These are phyloP conservation scores for Thymelicus sylvestris DNA, from an alignment of 2,888 invertebrate genomes.

Conservation along the genomic window DNA sequence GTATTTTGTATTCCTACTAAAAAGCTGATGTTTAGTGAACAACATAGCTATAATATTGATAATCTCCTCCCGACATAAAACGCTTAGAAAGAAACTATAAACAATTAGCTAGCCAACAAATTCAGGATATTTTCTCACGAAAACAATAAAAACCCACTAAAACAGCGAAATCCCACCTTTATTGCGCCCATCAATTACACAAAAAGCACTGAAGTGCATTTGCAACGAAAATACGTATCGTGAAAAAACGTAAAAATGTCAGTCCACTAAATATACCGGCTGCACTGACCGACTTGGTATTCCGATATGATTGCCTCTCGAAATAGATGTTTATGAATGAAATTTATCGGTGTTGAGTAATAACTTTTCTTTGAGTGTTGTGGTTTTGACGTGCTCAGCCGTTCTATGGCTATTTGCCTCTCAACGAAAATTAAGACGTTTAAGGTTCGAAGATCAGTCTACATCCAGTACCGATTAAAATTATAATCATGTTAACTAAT, in stretches of 20 bases:
- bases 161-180: constrained; percentile 16
- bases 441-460: too few species aligned
- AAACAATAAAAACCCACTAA: constrained; percentile 5
- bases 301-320: constrained; percentile 24
- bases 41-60: too few species aligned
- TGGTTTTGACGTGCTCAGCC: not conserved
- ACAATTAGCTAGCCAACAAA: too few species aligned
- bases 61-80: too few species aligned
- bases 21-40: too few species aligned
- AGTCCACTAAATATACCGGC: constrained; percentile 35
- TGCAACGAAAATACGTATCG: constrained; percentile 6
- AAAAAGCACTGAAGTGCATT: constrained; percentile 3
- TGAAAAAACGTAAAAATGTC: constrained; percentile 30
- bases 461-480: too few species aligned
- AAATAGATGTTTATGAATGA: constrained; percentile 42
- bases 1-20: too few species aligned
- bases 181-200: constrained; percentile 4
- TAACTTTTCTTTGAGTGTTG: constrained; percentile 13
- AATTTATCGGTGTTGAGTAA: constrained; percentile 37
- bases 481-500: too few species aligned
- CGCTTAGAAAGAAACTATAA: too few species aligned
- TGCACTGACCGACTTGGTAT: constrained; percentile 29
- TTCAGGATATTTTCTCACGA: not conserved
- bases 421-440: too few species aligned
- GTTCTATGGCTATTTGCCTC: not conserved